Base-by-base conservation (phyloP, 1,140 invertebrate species). In the Temnothorax nylanderi region DNA sequence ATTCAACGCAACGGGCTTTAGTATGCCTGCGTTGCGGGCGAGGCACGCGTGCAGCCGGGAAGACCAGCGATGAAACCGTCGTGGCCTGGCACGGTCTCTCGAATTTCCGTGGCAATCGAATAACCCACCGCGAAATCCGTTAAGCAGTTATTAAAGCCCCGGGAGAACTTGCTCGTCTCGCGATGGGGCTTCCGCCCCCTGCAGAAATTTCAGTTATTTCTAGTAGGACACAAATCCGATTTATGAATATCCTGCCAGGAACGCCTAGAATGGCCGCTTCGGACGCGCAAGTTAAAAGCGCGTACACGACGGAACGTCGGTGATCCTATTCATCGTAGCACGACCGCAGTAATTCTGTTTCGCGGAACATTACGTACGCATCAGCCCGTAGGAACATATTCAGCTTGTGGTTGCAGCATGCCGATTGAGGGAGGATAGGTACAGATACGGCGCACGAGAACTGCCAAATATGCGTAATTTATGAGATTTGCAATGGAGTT, bases 131-230 rank as follows among this genome's bases (percentile, higher is more conserved):
- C 67, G 26, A 87, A 87, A 82, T 76, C 77, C 71, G 78, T 87
- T 71, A 71, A 87, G 62, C 71, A 56, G 77, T 84, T 82, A 88
- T 87, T 88, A 87, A 88, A 89, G 41, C 62, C 34, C 2, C 62
- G 51, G 51, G 51, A 80, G 75, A 86, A 81, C 64, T 86, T 62
- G 49, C 84, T 65, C 75, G 58, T 65, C 84, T 85, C 80, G 51
- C 82, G 58, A 51, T 47, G 21, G 74, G 21, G 74, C 69, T 82
- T 60, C 41, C 54, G 69, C 47, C 18, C 56, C 56, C 54, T 51
- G 64, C 41, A 58, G 77, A 87, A 81, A 88, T 87, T 81, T 82
- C 64, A 72, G 87, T 88, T 88, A 84, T 88, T 88, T 84, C 65
- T 74, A 41, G 71, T 37, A 75, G 47, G 54, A 58, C n/a, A 75